Base-by-base conservation (phyloP, 2,113 vertebrate genomes). In the Ophthalmolycus amberensis region DNA sequence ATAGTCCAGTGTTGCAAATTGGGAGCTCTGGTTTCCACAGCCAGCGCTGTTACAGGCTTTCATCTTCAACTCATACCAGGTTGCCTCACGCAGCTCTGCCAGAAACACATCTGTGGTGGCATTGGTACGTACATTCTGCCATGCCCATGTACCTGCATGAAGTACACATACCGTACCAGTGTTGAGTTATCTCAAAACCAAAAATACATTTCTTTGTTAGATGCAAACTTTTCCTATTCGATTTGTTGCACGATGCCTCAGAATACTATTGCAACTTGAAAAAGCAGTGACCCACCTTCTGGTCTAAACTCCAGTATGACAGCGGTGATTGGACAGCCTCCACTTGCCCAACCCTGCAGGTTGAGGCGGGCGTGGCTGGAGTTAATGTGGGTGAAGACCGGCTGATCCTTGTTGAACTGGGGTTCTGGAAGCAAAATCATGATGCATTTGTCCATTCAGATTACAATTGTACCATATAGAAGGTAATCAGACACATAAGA, bases 21-120 rank as follows among this genome's bases (percentile, higher is more conserved):
- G 97, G 1, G 97, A 68, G 5, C 94, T 98, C 95, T 99, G 97
- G 65, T 99, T 99, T 66, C 98, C 97, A 44, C 98, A 99, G 91
- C 98, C 98, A 0, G 98, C 98, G 3, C 97, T 99, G 96, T 99
- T 99, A 85, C 98, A 99, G 0, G 97, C 98, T 90, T 97, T 96
- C 98, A 99, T 99, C 91, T 98, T 98, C 66, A 99, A 94, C 92
- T 99, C 98, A 5, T 99, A 99, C 98, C 98, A 99, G 1, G 98
- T 99, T 80, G 98, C 98, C 93, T 99, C 98, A 0, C 97, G 97
- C 80, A 99, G 95, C 80, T 99, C 98, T 0, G 97, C 97, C 79
- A 99, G 95, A 90, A 99, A 99, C 65, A 99, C 96, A 75, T 99
- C 98, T 4, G 91, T 77, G 0, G 97, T 97, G 88, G 94, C 96